phyloP scores from a whole-genome alignment of 2,888 invertebrate species.

The Apocheima hispidaria region DNA sequence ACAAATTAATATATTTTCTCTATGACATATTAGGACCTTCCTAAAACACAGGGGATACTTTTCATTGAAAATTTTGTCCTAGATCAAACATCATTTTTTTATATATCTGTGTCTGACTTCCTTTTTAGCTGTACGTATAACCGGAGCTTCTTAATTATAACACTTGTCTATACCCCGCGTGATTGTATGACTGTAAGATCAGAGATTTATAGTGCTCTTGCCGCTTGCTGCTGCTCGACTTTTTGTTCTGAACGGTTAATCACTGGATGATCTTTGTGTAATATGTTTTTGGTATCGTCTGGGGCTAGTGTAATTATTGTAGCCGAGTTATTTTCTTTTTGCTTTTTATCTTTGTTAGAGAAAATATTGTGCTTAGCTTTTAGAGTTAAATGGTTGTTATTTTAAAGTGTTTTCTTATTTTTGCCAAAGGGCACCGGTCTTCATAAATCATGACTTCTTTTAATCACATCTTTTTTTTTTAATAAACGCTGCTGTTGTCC shows the following conservation, averaged over 20 bases:
- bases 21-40: too few relatives aligned
- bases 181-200: conserved; percentile 71
- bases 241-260: conserved; percentile 82
- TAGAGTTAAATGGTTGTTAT: background rate
- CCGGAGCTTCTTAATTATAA: conserved; percentile 76
- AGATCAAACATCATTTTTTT: too few relatives aligned
- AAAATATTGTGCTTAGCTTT: background rate
- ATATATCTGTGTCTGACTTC: conserved; percentile 23
- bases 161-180: conserved; percentile 71
- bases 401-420: background rate
- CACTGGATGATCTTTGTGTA: conserved; percentile 76
- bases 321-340: conserved; percentile 47
- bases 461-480: too few relatives aligned
- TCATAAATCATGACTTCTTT: too few relatives aligned
- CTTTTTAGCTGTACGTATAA: conserved; percentile 57
- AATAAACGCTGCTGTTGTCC: too few relatives aligned
- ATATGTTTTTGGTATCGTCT: conserved; percentile 73
- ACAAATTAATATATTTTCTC: too few relatives aligned
- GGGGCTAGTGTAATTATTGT: conserved; percentile 54
- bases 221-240: conserved; percentile 72
- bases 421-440: background rate
- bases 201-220: conserved; percentile 82
- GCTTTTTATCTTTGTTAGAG: conserved; percentile 23
- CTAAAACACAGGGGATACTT: too few relatives aligned
- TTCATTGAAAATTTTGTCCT: too few relatives aligned